phyloP scores from a whole-genome alignment of 2,113 vertebrate genomes.

The Pedionomus torquatus region DNA sequence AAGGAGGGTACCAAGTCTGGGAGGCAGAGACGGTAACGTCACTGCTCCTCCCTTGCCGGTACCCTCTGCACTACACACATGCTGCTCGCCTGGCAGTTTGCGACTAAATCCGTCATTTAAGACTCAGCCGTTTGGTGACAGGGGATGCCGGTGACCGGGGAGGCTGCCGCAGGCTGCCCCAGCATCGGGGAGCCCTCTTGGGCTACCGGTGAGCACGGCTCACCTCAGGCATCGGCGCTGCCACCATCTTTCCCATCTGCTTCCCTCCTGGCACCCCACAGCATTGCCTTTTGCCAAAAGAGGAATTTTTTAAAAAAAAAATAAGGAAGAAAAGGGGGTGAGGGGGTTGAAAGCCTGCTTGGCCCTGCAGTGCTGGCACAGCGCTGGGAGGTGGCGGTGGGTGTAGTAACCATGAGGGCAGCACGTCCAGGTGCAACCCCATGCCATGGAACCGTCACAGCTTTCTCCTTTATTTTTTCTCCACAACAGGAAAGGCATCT shows the following conservation, averaged over 20 bases:
- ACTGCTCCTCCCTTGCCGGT: neutral
- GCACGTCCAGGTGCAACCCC: neutral
- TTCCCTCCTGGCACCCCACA: neutral
- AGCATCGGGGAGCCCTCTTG: accelerated
- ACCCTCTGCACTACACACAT: accelerated
- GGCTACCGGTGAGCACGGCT: neutral
- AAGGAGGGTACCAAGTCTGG: too few species aligned
- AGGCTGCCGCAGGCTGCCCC: too few species aligned
- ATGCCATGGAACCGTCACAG: accelerated
- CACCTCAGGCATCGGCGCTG: accelerated
- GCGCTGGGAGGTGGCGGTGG: accelerated
- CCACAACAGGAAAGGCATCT: neutral
- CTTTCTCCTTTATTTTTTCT: neutral
- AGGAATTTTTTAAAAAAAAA: neutral
- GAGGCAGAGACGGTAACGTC: neutral
- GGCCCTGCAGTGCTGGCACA: accelerated
- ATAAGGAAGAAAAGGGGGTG: accelerated
- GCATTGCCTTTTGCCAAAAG: accelerated
- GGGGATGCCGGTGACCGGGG: accelerated
- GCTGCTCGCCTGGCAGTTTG: accelerated
- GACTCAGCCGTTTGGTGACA: accelerated
- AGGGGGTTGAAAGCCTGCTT: neutral
- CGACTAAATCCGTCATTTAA: accelerated
- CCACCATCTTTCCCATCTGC: neutral
- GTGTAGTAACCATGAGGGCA: accelerated